Base-by-base conservation (phyloP, 2,113 vertebrate genomes). In the Mormyrus iriodes region DNA sequence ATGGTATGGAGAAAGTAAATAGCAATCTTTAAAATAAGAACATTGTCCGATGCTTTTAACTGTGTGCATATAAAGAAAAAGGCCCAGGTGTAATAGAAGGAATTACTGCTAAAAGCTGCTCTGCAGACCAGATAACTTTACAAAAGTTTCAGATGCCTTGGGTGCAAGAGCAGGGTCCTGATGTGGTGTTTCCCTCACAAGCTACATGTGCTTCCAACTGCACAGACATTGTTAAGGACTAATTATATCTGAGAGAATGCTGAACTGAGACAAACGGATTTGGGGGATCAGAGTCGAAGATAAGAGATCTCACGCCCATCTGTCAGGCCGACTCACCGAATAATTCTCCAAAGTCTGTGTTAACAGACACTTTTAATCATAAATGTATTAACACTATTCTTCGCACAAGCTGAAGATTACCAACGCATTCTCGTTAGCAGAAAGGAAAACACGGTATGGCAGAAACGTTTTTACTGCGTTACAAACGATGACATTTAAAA, bases 201-300 rank as follows among this genome's bases (percentile, higher is more conserved):
- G 44, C 42, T 44, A 82, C 84, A 24, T 51, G 46, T 86, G 31
- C 19, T 39, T 53, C 51, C 4, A 55, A 24, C 52, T 7, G 89
- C 88, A 91, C 52, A 88, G 88, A 87, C 86, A 87, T 48, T 91
- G 91, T 91, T 88, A 89, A 39, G 87, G 89, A 91, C 87, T 89
- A 89, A 90, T 90, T 39, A 88, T 73, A 90, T 90, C 90, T 91
- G 89, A 91, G 90, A 91, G 90, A 91, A 90, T 90, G 90, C 91
- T 92, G 90, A 91, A 91, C 90, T 91, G 88, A 90, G 91, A 90
- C 90, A 91, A 92, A 91, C 90, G 89, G 90, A 92, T 93, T 90
- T 90, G 91, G 89, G 90, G 88, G 88, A 90, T 73, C 90, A 90
- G 87, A 88, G 89, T 90, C 83, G 49, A 88, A 88, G 73, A 58